Evolutionary conservation across 2,888 invertebrate genomes (phyloP).

Genomic region (Philaethria dido): DNA sequence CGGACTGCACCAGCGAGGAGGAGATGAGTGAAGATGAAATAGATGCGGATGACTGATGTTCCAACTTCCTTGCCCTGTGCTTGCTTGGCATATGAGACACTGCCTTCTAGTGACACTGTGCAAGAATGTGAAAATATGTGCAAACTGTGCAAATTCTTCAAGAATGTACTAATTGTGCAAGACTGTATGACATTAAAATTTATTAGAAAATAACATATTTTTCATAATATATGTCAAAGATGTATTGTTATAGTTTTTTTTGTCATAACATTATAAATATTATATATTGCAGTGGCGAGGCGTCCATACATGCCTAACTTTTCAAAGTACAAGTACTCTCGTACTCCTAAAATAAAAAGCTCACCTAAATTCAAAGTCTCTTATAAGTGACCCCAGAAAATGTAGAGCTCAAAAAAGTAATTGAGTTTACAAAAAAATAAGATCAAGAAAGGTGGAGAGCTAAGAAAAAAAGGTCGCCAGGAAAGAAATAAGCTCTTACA

Average conservation of each 20-base stretch:
- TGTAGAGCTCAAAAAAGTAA: too few species aligned
- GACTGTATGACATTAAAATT: not conserved
- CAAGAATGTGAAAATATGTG: too few species aligned
- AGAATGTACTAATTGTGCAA: conserved; percentile 1
- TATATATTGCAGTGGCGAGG: too few species aligned
- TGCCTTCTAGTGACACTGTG: conserved; percentile 17
- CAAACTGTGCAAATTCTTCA: conserved; percentile 5
- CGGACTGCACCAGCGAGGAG: conserved; percentile 93
- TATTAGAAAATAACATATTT: not conserved
- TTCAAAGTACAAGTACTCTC: too few species aligned
- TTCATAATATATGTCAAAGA: not conserved
- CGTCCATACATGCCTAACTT: too few species aligned
- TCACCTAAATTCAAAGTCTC: too few species aligned
- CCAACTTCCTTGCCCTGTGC: conserved; percentile 77
- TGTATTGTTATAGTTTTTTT: not conserved
- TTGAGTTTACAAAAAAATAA: too few species aligned
- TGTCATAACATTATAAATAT: not conserved
- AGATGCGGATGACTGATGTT: conserved; percentile 78
- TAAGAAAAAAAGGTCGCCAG: too few species aligned
- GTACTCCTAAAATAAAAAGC: too few species aligned
- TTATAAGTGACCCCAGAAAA: too few species aligned
- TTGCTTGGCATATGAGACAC: conserved; percentile 69
- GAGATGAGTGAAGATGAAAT: conserved; percentile 84
- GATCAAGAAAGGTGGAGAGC: too few species aligned
- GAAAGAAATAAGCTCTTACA: too few species aligned